Evolutionary conservation across 2,888 invertebrate genomes (phyloP).

Genomic region (Hydropsyche betteni): DNA sequence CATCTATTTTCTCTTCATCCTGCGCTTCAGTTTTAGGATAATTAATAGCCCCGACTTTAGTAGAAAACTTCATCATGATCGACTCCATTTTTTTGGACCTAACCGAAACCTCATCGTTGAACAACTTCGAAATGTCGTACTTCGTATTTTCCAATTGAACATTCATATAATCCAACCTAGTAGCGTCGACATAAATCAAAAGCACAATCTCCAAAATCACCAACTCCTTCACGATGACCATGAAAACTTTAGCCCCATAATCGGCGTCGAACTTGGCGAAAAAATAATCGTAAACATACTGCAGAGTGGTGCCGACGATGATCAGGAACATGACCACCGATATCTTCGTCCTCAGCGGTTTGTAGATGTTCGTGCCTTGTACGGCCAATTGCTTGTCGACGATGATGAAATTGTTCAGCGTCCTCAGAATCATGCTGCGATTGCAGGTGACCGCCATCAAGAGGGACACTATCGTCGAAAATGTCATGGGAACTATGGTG

Average conservation of each 20-base stretch:
- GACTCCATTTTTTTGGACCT: constrained; percentile 39
- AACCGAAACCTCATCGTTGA: constrained; percentile 42
- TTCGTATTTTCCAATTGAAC: constrained; percentile 46
- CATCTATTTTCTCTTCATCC: constrained; percentile 43
- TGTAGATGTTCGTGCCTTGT: constrained; percentile 41
- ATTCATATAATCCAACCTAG: constrained; percentile 46
- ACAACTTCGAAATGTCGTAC: constrained; percentile 46
- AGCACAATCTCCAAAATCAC: constrained; percentile 43
- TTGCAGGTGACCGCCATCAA: constrained; percentile 48
- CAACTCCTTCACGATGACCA: constrained; percentile 44
- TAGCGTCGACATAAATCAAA: constrained; percentile 41
- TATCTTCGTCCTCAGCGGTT: constrained; percentile 42
- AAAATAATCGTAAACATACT: constrained; percentile 34
- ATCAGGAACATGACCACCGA: constrained; percentile 26
- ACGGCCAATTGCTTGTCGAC: constrained; percentile 47
- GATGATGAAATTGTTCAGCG: constrained; percentile 47
- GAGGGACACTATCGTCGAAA: constrained; percentile 40
- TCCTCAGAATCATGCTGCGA: constrained; percentile 46
- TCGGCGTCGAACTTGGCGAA: neutral
- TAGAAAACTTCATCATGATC: constrained; percentile 32
- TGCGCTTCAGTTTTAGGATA: neutral
- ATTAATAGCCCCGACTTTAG: constrained; percentile 15
- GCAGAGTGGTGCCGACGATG: neutral
- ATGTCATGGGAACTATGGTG: constrained; percentile 42
- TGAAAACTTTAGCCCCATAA: neutral